Conservation (phyloP, 2,797 vertebrate species). For the Otolemur crassicaudatus region DNA sequence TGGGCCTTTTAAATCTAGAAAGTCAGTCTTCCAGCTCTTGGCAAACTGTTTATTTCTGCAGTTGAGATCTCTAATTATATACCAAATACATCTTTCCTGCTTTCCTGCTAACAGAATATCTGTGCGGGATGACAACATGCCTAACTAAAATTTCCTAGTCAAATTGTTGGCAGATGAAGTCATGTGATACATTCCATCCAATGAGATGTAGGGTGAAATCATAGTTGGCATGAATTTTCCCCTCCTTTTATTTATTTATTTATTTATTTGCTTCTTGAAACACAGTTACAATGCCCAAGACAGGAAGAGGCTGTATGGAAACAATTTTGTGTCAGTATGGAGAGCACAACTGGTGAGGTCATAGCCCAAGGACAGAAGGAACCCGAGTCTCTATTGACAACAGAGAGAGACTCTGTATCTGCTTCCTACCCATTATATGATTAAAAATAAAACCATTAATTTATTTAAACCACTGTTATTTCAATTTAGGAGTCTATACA, state of each 20-base stretch:
- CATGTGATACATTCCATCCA: not conserved
- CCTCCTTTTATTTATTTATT: not conserved
- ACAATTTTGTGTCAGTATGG: not conserved
- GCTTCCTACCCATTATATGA: not conserved
- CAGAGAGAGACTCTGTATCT: not conserved
- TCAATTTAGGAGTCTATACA: not conserved
- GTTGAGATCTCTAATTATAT: not conserved
- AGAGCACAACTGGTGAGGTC: not conserved
- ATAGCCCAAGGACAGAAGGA: not conserved
- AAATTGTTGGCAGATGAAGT: not conserved
- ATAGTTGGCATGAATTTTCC: not conserved
- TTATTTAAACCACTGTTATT: not conserved
- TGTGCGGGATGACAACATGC: not conserved
- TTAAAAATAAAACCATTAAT: not conserved
- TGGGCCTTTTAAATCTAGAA: not conserved
- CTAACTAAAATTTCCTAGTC: not conserved
- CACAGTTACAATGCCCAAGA: not conserved
- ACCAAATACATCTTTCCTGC: not conserved
- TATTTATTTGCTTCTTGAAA: not conserved
- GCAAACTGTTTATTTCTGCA: conserved; percentile 3
- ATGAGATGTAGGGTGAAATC: not conserved
- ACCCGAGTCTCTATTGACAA: not conserved
- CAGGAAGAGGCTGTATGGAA: not conserved
- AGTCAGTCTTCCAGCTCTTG: not conserved
- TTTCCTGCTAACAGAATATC: not conserved